phyloP scores from a whole-genome alignment of 2,113 vertebrate genomes.

The Xenopus laevis region DNA sequence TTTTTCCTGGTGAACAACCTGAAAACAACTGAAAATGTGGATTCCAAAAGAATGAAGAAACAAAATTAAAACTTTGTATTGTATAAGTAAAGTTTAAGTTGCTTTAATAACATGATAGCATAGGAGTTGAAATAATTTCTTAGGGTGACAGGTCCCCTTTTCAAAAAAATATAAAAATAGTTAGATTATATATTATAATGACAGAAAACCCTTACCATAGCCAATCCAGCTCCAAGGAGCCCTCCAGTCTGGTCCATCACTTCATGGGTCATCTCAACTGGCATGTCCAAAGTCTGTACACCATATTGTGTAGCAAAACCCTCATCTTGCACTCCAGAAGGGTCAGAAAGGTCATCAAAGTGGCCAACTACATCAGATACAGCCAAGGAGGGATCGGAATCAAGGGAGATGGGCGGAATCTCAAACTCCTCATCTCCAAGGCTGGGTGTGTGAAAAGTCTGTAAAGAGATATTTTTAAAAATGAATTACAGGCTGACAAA shows the following conservation, averaged over 20 bases:
- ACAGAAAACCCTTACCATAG: conserved; percentile 55
- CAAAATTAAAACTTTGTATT: no score
- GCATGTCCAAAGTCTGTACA: conserved; percentile 79
- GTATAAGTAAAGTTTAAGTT: no score
- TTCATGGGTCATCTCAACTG: conserved; percentile 73
- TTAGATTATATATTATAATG: no score
- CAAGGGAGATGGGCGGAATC: conserved; percentile 86
- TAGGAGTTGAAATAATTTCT: no score
- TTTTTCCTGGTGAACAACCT: no score
- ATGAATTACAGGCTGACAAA: background rate
- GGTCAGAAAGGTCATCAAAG: conserved; percentile 77
- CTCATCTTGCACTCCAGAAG: conserved; percentile 65
- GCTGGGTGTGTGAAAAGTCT: conserved; percentile 90
- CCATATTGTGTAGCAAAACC: conserved; percentile 65
- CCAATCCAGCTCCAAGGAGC: conserved; percentile 62
- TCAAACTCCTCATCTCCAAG: conserved; percentile 90
- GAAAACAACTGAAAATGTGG: no score
- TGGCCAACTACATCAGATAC: conserved; percentile 81
- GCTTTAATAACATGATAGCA: no score
- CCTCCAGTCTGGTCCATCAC: conserved; percentile 71
- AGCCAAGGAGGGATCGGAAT: conserved; percentile 79
- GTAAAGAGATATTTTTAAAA: background rate
- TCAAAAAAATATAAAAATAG: no score
- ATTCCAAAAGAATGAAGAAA: no score
- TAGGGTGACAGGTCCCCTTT: no score